A percentile compares a stretch with the other conserved stretches of the same genome.
Evolutionary conservation across 2,888 invertebrate species (phyloP).

Genomic region (Chaetogeoica ovagalla): DNA sequence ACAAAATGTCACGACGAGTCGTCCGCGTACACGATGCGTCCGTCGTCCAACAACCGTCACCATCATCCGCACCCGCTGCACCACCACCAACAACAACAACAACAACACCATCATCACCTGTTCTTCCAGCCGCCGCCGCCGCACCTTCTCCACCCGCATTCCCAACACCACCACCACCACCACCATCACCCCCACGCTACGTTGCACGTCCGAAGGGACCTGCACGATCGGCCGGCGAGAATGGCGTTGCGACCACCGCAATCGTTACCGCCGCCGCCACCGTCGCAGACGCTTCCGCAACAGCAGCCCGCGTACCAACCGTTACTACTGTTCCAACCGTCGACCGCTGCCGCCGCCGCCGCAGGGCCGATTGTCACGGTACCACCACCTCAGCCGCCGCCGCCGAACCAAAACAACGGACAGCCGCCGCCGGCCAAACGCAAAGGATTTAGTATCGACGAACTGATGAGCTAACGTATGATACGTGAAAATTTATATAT

Average conservation of each 20-base stretch:
- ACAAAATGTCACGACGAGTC: slow-evolving; percentile 59
- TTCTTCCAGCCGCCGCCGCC: slow-evolving; percentile 58
- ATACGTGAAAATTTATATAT: too few species aligned
- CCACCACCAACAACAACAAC: slow-evolving; percentile 54
- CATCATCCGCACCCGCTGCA: slow-evolving; percentile 14
- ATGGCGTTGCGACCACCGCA: background rate
- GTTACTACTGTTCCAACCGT: slow-evolving; percentile 16
- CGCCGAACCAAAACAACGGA: slow-evolving; percentile 59
- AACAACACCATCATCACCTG: slow-evolving; percentile 61
- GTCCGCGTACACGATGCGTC: slow-evolving; percentile 74
- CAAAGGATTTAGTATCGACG: slow-evolving; percentile 87
- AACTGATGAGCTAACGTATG: slow-evolving; percentile 73
- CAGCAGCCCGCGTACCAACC: slow-evolving; percentile 58
- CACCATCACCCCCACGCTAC: slow-evolving; percentile 54
- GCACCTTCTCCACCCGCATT: slow-evolving; percentile 61
- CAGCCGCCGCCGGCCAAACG: slow-evolving; percentile 67
- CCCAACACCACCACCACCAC: slow-evolving; percentile 55
- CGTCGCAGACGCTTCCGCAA: slow-evolving; percentile 56
- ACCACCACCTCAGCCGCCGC: slow-evolving; percentile 59
- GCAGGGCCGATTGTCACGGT: slow-evolving; percentile 59
- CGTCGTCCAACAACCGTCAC: slow-evolving; percentile 62
- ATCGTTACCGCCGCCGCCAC: slow-evolving; percentile 57
- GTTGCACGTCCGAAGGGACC: slow-evolving; percentile 46
- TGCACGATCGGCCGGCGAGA: slow-evolving; percentile 17
- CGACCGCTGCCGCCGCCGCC: slow-evolving; percentile 59